Base-by-base conservation (phyloP, 64 coral and sea anemone species). In the Montipora cactus region DNA sequence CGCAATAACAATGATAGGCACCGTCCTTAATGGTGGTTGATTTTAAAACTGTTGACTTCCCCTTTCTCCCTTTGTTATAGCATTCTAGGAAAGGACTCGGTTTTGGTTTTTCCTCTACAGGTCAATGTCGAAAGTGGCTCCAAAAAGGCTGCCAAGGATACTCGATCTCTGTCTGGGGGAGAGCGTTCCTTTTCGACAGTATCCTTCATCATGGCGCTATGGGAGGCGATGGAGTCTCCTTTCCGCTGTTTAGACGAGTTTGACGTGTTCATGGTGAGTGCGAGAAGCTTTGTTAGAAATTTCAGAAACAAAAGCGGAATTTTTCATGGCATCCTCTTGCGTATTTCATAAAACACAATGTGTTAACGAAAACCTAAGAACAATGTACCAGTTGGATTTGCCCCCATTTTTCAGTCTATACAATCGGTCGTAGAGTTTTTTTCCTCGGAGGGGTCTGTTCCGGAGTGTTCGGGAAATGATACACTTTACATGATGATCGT, bases 171-270 rank as follows among this genome's bases (percentile, higher is more conserved):
- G 20, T 98, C 97, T 28, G 97, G 97, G 44, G 97, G 97, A 69
- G 97, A 98, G 79, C 81, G 97, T 9, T 98, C 97, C 1, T 98
- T 95, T 75, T 95, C 97, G 13, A 98, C 97, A 5, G 91, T 98
- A 8, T 98, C 90, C 2, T 98, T 98, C 59, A 98, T 98, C 77
- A 95, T 98, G 97, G 91, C 97, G 47, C 70, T 98, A 5, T 98
- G 97, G 97, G 97, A 98, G 68, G 97, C 97, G 4, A 98, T 98
- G 97, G 97, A 98, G 59, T 92, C 97, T 2, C 97, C 97, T 7
- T 98, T 98, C 69, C 81, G 94, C 68, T 98, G 94, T 74, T 76
- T 98, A 20, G 97, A 98, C n/a, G 97, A 98, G 61, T 98, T 98
- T 73, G 97, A 98, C 28, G 94, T 98, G 13, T 98, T 95, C 58